Evolutionary conservation across 64 coral and sea anemone species (phyloP), one percentile per base, ranked within the genome.

Genomic region (Pachyseris speciosa): DNA sequence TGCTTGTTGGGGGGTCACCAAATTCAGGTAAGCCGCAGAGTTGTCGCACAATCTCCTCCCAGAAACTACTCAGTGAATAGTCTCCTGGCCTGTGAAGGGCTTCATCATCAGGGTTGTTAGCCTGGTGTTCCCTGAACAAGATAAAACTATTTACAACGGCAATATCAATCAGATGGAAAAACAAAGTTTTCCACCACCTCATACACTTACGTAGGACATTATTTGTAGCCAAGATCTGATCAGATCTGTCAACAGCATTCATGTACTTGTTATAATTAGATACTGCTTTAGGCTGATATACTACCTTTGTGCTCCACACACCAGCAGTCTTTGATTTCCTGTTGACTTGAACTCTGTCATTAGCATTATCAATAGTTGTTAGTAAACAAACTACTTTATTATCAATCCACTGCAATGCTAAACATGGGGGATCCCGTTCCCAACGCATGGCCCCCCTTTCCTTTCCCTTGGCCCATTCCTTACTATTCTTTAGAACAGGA

Each of bases 241-340:
- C 92, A 44, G 92, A 94, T 4, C 92, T 45, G 44, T 94, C 92
- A 22, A 89, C 92, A 64, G 50, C 85, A 94, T 94, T 94, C 85
- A 93, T 93, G 33, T 80, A 80, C 32, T 7, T 49, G 72, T 93
- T 93, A 61, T 93, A 87, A 51, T 67, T 86, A 27, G 79, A 75
- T 48, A 87, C 58, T 16, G 91, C 29, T 34, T 60, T 41, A 30
- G 83, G 91, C 55, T 93, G 91, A 59, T 60, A 45, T 36, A 87
- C 73, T 30, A 52, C 42, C 29, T 59, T 85, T 20, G 39, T 55
- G 27, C 38, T 47, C 63, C 84, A 87, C 20, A 75, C 76, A 77
- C 86, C 67, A 50, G 85, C 52, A 39, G 20, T 41, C 29, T 83
- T 94, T 20, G 67, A 51, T 49, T 94, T 84, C 30, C 92, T 81